Evolutionary conservation across 2,113 vertebrate genomes (phyloP).

Genomic region (Tichodroma muraria): DNA sequence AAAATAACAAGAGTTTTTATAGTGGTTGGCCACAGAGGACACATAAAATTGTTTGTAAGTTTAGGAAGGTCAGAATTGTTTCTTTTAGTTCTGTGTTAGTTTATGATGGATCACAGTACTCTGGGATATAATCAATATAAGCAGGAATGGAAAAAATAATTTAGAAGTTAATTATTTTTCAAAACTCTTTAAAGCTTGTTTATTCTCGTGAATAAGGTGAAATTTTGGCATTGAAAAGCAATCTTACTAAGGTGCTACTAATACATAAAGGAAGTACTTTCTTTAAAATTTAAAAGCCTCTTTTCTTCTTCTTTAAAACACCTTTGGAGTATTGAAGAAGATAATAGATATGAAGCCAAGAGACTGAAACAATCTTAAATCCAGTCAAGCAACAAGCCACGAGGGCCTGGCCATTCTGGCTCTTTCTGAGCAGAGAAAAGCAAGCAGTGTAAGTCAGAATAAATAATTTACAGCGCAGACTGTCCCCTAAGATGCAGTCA

Average conservation of each 20-base stretch:
- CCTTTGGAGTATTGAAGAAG: not conserved
- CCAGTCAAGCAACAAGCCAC: not conserved
- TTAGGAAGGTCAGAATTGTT: not conserved
- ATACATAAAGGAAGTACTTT: not conserved
- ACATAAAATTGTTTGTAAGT: fast-evolving
- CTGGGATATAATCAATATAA: not conserved
- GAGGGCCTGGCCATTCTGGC: not conserved
- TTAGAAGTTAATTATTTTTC: not conserved
- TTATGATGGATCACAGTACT: not conserved
- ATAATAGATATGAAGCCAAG: not conserved
- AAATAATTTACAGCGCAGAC: conserved; percentile 21
- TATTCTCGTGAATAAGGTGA: not conserved
- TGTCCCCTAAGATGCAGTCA: conserved; percentile 7
- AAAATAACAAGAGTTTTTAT: not conserved
- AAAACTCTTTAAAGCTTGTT: not conserved
- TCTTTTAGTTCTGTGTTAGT: not conserved
- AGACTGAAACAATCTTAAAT: not conserved
- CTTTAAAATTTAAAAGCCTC: not conserved
- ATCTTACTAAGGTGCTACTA: not conserved
- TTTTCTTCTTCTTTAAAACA: not conserved
- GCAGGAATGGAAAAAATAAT: not conserved
- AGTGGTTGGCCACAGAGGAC: not conserved
- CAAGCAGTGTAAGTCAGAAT: not conserved
- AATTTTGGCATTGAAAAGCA: not conserved
- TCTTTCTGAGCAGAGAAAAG: not conserved